These are phyloP conservation scores for Adelosebastes latens DNA, from an alignment of 2,797 vertebrate species.

Conservation along the genomic window DNA sequence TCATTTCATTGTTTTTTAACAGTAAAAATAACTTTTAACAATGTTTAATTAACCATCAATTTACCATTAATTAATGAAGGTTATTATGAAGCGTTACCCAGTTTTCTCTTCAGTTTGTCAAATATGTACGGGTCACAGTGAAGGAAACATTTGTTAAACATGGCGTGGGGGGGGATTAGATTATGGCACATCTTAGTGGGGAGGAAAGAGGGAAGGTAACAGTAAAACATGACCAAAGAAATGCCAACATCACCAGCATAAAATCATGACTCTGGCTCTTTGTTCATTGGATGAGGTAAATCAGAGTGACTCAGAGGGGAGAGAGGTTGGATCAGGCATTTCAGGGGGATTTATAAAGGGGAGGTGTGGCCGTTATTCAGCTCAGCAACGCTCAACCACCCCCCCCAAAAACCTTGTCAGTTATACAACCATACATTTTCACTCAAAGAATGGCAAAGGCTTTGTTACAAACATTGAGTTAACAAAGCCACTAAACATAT, in stretches of 20 bases:
- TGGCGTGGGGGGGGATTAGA: conserved; percentile 46
- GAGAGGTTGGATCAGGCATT: conserved; percentile 11
- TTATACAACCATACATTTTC: conserved; percentile 60
- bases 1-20: no score
- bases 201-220: conserved; percentile 51
- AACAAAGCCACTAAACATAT: conserved; percentile 62
- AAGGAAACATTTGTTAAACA: conserved; percentile 62
- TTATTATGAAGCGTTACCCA: no score
- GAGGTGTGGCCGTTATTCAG: conserved; percentile 20
- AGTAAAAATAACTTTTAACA: no score
- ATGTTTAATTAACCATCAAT: no score
- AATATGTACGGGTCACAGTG: conserved; percentile 51
- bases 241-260: conserved; percentile 71
- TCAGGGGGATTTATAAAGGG: conserved; percentile 12
- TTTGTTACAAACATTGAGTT: conserved; percentile 54
- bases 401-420: conserved; percentile 19
- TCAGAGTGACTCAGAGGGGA: conserved; percentile 45
- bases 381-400: conserved; percentile 29
- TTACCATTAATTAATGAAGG: no score
- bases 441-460: conserved; percentile 44
- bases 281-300: conserved; percentile 75
- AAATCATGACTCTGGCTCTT: conserved; percentile 74
- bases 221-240: conserved; percentile 69
- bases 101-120: conserved; percentile 11
- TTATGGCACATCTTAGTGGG: conserved; percentile 55